Evolutionary conservation across 1,140 invertebrate genomes (phyloP).

Genomic region (Zaprionus tsacasi): DNA sequence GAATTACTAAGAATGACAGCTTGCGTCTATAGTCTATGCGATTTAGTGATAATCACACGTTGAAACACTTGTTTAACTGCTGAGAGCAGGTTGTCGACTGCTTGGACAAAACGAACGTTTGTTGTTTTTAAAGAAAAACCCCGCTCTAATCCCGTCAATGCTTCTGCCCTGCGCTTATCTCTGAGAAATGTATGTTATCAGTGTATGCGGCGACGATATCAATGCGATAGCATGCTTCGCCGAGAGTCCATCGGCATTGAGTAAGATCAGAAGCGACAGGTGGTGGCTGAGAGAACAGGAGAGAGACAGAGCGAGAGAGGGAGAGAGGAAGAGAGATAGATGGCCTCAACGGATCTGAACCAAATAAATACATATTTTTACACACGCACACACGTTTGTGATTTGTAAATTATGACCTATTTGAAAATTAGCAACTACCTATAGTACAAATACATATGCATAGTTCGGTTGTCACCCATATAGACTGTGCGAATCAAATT

Average conservation of each 20-base stretch:
- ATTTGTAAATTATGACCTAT: constrained; percentile 6
- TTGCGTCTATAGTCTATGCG: background rate
- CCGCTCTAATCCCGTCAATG: constrained; percentile 59
- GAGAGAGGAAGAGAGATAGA: background rate
- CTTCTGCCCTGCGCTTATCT: constrained; percentile 63
- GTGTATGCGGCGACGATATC: constrained; percentile 45
- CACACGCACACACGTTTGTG: background rate
- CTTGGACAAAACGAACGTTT: constrained; percentile 41
- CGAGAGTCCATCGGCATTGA: constrained; percentile 19
- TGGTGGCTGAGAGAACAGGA: background rate
- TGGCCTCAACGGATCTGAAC: constrained; percentile 11
- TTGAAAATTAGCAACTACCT: constrained; percentile 6
- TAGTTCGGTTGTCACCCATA: constrained; percentile 1
- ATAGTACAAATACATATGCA: background rate
- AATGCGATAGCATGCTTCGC: constrained; percentile 25
- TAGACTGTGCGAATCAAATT: constrained; percentile 2
- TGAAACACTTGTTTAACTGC: constrained; percentile 56
- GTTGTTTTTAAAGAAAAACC: constrained; percentile 75
- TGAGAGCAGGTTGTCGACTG: constrained; percentile 66
- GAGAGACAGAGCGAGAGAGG: background rate
- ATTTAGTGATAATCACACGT: constrained; percentile 44
- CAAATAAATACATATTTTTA: background rate
- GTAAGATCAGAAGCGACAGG: background rate
- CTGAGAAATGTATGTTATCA: constrained; percentile 71
- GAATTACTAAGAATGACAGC: background rate